Evolutionary conservation across 2,888 invertebrate genomes (phyloP).

Genomic region (Pantelozetes paolii): DNA sequence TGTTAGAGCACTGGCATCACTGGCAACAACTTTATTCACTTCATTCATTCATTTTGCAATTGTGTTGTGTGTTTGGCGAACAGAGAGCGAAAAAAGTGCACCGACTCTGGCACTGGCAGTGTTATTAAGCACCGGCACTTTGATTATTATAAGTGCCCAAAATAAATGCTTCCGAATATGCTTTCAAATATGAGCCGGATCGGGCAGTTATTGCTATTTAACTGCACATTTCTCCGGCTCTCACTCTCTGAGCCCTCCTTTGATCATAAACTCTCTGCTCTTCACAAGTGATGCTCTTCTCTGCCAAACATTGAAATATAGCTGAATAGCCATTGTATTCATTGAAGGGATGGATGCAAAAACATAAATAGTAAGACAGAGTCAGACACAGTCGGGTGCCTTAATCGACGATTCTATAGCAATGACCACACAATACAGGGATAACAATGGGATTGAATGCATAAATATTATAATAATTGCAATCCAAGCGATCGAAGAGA

Average conservation of each 20-base stretch:
- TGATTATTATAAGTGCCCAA: slow-evolving; percentile 25
- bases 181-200: not conserved
- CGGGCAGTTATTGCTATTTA: not conserved
- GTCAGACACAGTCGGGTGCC: slow-evolving; percentile 18
- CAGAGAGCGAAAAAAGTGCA: not conserved
- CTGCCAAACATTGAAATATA: slow-evolving; percentile 16
- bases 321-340: not conserved
- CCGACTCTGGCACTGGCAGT: not conserved
- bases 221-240: not conserved
- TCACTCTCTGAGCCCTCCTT: not conserved
- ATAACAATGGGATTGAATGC: not conserved
- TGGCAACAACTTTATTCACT: slow-evolving; percentile 1
- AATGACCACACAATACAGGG: slow-evolving; percentile 1
- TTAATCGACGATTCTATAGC: not conserved
- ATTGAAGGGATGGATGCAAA: not conserved
- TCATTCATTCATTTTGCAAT: slow-evolving; percentile 2
- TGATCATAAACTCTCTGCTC: slow-evolving; percentile 6
- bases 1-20: not conserved
- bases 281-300: slow-evolving; percentile 20
- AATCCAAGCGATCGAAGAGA: not conserved
- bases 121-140: not conserved
- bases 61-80: not conserved
- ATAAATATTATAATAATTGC: slow-evolving; percentile 10
- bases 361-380: slow-evolving; percentile 1
- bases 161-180: slow-evolving; percentile 13